These are phyloP conservation scores for Therioaphis trifolii DNA, from an alignment of 2,888 invertebrate species.

Conservation along the genomic window DNA sequence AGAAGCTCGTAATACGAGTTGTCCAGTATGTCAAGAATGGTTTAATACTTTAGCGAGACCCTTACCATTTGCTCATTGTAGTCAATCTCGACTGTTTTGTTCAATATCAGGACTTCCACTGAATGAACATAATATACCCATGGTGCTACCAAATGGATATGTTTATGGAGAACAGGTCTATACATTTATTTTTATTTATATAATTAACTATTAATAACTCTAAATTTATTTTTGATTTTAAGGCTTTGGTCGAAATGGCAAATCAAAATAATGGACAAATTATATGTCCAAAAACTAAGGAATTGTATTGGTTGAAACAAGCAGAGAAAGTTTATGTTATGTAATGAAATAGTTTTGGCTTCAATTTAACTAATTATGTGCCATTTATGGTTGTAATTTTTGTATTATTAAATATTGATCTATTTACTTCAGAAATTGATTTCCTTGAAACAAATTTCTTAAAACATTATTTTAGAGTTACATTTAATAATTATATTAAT, in stretches of 20 bases:
- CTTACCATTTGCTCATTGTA: conserved; percentile 95
- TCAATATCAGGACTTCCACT: conserved; percentile 88
- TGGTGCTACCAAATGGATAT: conserved; percentile 98
- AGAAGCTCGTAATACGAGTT: conserved; percentile 81
- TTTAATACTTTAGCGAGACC: conserved; percentile 86
- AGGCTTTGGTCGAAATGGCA: conserved; percentile 93
- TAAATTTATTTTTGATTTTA: conserved; percentile 66
- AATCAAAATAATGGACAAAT: conserved; percentile 89
- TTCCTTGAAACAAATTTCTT: not conserved
- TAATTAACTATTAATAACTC: conserved; percentile 62
- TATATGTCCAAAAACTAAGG: conserved; percentile 93
- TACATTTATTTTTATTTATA: not conserved
- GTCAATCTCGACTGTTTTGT: conserved; percentile 94
- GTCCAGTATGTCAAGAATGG: conserved; percentile 92
- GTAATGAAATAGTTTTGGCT: conserved; percentile 72
- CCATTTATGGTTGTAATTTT: conserved; percentile 34
- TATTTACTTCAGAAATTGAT: not conserved
- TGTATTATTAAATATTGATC: conserved; percentile 5
- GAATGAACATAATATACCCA: conserved; percentile 97
- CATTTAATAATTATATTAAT: conserved; percentile 3
- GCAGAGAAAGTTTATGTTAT: conserved; percentile 97
- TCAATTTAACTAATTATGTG: conserved; percentile 30
- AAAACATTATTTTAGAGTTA: not conserved
- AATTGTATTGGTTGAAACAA: conserved; percentile 89
- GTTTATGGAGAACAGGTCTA: conserved; percentile 91